Conservation (phyloP, 2,888 invertebrate genomes). For the Lordiphosa fenestrarum region DNA sequence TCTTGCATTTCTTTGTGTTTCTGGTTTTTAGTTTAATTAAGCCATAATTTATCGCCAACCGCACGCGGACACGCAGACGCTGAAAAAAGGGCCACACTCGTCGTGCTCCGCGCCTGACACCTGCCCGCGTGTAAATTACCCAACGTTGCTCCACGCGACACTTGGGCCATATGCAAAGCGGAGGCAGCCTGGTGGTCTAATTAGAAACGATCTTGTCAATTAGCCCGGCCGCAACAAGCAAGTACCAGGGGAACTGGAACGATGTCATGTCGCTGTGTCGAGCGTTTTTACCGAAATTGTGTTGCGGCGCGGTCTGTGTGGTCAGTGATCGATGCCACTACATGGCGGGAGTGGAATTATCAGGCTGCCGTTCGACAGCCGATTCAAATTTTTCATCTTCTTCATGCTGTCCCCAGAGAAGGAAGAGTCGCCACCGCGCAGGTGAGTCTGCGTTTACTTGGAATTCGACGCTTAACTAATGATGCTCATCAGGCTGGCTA, state of each 20-base stretch:
- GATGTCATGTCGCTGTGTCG: conserved; percentile 45
- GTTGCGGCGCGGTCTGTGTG: conserved; percentile 9
- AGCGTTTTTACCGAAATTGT: conserved; percentile 41
- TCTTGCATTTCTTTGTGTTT: conserved; percentile 5
- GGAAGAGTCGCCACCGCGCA: conserved; percentile 40
- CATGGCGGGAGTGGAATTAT: conserved; percentile 51
- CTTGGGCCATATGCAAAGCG: conserved; percentile 48
- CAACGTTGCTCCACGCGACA: conserved; percentile 42
- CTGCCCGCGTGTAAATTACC: conserved; percentile 67
- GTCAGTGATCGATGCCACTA: conserved; percentile 68
- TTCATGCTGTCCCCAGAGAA: conserved; percentile 65
- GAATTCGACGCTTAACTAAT: conserved; percentile 76
- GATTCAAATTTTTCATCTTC: conserved; percentile 68
- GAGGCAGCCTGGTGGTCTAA: conserved; percentile 75
- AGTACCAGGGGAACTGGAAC: conserved; percentile 16
- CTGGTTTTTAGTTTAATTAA: conserved; percentile 60
- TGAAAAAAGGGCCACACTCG: conserved; percentile 58
- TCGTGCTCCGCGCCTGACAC: conserved; percentile 45
- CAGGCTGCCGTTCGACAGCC: conserved; percentile 45
- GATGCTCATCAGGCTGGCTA: conserved; percentile 73
- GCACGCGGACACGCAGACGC: conserved; percentile 63
- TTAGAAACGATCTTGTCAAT: conserved; percentile 80
- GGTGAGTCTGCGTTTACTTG: conserved; percentile 68
- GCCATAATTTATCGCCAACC: conserved; percentile 70
- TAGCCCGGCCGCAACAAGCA: conserved; percentile 50